Evolutionary conservation across 2,113 vertebrate species (phyloP).

Genomic region (Lampris megalopsis): DNA sequence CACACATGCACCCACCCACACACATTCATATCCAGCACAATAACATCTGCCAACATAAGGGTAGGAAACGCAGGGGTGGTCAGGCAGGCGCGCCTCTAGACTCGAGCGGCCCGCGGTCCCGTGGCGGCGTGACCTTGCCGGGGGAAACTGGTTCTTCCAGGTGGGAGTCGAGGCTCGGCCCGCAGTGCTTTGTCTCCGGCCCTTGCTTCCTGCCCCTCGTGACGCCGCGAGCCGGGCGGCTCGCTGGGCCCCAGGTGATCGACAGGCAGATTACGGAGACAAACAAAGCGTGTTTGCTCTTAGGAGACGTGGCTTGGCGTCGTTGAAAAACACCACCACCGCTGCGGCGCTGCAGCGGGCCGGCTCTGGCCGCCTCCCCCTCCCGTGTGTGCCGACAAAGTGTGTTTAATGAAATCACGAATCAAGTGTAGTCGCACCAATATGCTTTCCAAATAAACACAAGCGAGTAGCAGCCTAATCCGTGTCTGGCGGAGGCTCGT

Average conservation of each 20-base stretch:
- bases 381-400: constrained; percentile 44
- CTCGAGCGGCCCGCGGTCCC: constrained; percentile 51
- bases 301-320: constrained; percentile 52
- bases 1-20: constrained; percentile 12
- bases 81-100: constrained; percentile 31
- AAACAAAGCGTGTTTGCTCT: constrained; percentile 80
- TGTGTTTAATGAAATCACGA: neutral
- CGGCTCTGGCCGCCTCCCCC: constrained; percentile 18
- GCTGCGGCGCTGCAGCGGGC: constrained; percentile 14
- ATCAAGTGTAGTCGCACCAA: constrained; percentile 20
- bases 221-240: constrained; percentile 37
- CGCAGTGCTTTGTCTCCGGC: constrained; percentile 56
- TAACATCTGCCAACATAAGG: constrained; percentile 35
- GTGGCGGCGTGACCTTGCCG: constrained; percentile 68
- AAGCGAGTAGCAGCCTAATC: no score
- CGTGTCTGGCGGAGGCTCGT: neutral
- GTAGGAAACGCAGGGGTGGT: constrained; percentile 53
- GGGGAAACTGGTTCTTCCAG: constrained; percentile 77
- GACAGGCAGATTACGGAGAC: constrained; percentile 79
- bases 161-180: constrained; percentile 54
- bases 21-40: constrained; percentile 20
- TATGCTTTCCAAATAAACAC: constrained; percentile 1
- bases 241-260: constrained; percentile 74
- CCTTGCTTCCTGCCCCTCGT: constrained; percentile 72
- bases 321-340: constrained; percentile 6